phyloP scores from a whole-genome alignment of 53 echinoderm and acorn worm species.

The Echinarachnius parma region DNA sequence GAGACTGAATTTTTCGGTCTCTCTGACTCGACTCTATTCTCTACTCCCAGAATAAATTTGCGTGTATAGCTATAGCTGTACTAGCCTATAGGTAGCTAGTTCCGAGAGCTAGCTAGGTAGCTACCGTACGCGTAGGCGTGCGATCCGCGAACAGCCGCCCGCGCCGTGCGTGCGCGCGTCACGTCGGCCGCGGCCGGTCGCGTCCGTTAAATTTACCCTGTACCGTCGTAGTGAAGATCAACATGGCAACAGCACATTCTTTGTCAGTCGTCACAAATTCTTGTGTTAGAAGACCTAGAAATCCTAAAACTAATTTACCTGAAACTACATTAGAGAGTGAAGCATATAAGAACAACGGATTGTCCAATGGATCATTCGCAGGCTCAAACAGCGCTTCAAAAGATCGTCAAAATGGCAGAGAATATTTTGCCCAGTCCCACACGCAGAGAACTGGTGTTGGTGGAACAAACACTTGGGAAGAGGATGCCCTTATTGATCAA shows the following conservation, averaged over 20 bases:
- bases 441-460: constrained; percentile 2
- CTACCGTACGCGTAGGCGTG: too few relatives aligned
- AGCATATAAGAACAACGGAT: not conserved
- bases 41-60: too few relatives aligned
- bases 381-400: constrained; percentile 1
- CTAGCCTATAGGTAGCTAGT: too few relatives aligned
- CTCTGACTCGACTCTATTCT: too few relatives aligned
- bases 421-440: constrained; percentile 1
- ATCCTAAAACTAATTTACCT: constrained; percentile 72
- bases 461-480: not conserved
- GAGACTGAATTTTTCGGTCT: too few relatives aligned
- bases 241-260: constrained; percentile 90
- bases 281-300: constrained; percentile 76
- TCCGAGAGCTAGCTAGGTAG: too few relatives aligned
- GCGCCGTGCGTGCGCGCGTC: too few relatives aligned
- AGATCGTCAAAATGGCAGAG: constrained; percentile 7
- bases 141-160: too few relatives aligned
- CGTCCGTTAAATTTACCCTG: not conserved
- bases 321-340: constrained; percentile 50
- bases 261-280: constrained; percentile 86
- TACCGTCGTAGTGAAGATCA: constrained; percentile 33
- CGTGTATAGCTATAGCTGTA: too few relatives aligned
- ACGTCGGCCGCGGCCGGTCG: too few relatives aligned
- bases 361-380: not conserved
- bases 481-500: constrained; percentile 61